phyloP scores from a whole-genome alignment of 1,140 invertebrate species.

The Aphis gossypii region DNA sequence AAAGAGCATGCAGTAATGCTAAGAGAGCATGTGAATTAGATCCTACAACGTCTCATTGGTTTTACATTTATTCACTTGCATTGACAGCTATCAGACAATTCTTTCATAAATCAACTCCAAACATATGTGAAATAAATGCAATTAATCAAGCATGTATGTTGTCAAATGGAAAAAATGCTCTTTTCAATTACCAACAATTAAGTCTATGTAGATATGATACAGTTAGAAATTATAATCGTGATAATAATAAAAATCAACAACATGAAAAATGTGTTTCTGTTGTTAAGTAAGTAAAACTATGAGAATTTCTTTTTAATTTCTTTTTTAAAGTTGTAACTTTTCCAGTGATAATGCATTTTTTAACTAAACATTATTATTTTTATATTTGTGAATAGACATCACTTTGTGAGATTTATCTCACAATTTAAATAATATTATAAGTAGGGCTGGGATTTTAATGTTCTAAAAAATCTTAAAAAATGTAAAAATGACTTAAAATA shows the following conservation, averaged over 20 bases:
- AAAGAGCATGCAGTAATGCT: background rate
- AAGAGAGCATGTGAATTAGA: slow-evolving; percentile 36
- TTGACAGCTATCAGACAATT: slow-evolving; percentile 16
- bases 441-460: too few relatives aligned
- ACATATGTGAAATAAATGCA: slow-evolving; percentile 4
- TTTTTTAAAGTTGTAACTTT: too few relatives aligned
- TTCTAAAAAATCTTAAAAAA: too few relatives aligned
- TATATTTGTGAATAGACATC: too few relatives aligned
- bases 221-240: background rate
- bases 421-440: too few relatives aligned
- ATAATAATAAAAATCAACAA: background rate
- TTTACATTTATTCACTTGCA: slow-evolving; percentile 25
- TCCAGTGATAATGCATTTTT: background rate
- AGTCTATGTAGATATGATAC: background rate
- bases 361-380: too few relatives aligned
- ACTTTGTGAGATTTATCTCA: too few relatives aligned
- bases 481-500: too few relatives aligned
- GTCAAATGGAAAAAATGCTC: background rate
- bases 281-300: slow-evolving; percentile 23
- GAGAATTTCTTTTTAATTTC: background rate
- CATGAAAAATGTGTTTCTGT: slow-evolving; percentile 11
- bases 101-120: background rate
- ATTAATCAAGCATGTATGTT: slow-evolving; percentile 22
- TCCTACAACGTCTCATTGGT: slow-evolving; percentile 30
- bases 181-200: slow-evolving; percentile 23